Conservation (phyloP, 2,797 vertebrate genomes). For the Pseudotriccus pelzelni region DNA sequence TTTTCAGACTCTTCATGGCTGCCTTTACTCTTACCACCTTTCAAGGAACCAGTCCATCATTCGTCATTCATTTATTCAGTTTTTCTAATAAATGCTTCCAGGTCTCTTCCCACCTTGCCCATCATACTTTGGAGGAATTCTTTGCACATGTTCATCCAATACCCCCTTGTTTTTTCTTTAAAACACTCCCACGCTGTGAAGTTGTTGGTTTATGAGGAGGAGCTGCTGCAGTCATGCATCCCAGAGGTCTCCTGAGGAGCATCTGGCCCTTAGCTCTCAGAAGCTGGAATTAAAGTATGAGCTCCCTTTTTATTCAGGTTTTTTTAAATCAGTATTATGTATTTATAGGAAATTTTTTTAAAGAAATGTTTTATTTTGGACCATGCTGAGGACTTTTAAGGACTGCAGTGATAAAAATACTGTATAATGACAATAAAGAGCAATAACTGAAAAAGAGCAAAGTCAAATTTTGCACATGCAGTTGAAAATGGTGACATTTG, state of each 20-base stretch:
- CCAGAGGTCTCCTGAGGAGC: neutral
- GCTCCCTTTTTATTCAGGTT: neutral
- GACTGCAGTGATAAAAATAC: neutral
- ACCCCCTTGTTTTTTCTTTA: neutral
- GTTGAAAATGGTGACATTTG: neutral
- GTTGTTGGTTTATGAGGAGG: neutral
- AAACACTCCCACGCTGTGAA: neutral
- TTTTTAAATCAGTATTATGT: neutral
- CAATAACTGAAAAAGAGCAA: neutral
- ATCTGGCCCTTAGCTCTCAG: neutral
- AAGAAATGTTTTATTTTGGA: neutral
- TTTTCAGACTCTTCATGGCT: neutral
- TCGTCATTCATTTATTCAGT: neutral
- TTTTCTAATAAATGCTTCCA: neutral
- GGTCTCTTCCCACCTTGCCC: neutral
- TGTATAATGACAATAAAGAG: neutral
- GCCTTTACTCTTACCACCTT: neutral
- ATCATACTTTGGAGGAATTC: neutral
- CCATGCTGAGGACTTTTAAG: neutral
- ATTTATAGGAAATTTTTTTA: neutral
- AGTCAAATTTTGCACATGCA: accelerated
- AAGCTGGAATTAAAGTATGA: neutral
- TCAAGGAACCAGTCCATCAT: neutral
- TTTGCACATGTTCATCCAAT: neutral
- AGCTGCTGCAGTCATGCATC: neutral